Evolutionary conservation across 2,888 invertebrate genomes (phyloP).

Genomic region (Trachelus iudaicus): DNA sequence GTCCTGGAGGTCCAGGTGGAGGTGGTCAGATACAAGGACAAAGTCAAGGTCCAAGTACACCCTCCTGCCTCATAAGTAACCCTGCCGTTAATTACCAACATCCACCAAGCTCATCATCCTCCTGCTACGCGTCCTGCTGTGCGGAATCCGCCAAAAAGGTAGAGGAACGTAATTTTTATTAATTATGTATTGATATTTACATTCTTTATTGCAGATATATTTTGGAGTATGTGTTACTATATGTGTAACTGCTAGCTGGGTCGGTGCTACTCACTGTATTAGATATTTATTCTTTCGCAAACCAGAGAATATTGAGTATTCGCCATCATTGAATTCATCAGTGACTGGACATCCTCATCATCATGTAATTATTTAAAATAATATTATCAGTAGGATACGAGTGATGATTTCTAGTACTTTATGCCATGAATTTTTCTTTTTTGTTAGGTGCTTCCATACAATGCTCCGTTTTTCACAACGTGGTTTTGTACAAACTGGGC

Average conservation of each 20-base stretch:
- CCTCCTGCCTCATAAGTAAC: constrained; percentile 41
- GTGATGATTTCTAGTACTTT: background rate
- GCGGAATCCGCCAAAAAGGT: constrained; percentile 87
- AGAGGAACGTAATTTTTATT: constrained; percentile 14
- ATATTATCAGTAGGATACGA: background rate
- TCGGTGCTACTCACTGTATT: constrained; percentile 91
- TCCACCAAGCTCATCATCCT: constrained; percentile 50
- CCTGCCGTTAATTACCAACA: constrained; percentile 47
- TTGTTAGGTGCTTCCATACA: constrained; percentile 70
- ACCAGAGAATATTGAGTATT: constrained; percentile 51
- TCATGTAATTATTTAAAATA: constrained; percentile 59
- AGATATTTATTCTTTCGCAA: constrained; percentile 82
- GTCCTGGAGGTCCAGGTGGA: constrained; percentile 24
- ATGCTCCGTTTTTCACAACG: constrained; percentile 94
- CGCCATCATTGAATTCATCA: constrained; percentile 61
- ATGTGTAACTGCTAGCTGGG: constrained; percentile 90
- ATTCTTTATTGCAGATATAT: constrained; percentile 76
- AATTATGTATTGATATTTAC: background rate
- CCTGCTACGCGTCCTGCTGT: constrained; percentile 82
- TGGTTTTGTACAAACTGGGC: constrained; percentile 96
- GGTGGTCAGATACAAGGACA: constrained; percentile 39
- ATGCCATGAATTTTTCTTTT: constrained; percentile 57
- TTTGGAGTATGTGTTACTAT: constrained; percentile 89
- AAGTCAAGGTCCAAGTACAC: constrained; percentile 44
- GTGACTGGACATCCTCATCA: constrained; percentile 63